Evolutionary conservation across 2,888 invertebrate genomes (phyloP).

Genomic region (Tolmerus cingulatus): DNA sequence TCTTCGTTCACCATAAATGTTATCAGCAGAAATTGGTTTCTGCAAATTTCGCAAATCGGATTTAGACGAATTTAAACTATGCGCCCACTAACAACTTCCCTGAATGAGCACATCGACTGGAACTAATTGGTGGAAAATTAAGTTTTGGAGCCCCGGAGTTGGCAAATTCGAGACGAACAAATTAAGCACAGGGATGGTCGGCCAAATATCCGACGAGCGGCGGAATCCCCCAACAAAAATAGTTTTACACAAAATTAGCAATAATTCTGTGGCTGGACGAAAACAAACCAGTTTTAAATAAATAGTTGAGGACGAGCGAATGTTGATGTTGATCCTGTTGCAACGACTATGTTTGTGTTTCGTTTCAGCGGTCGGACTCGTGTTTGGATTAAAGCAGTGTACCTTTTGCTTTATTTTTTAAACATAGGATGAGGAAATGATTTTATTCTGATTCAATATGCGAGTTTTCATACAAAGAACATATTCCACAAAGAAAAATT

Average conservation of each 20-base stretch:
- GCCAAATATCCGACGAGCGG: background rate
- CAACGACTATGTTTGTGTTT: background rate
- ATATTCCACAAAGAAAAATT: no score
- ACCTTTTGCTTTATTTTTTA: background rate
- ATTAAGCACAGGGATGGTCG: background rate
- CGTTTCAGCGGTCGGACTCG: background rate
- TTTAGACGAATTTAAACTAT: background rate
- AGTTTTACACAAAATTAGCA: background rate
- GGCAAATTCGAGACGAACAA: background rate
- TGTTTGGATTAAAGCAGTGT: background rate
- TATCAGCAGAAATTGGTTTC: background rate
- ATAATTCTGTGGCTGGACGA: background rate
- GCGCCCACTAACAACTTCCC: background rate
- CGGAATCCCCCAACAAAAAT: background rate
- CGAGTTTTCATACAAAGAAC: no score
- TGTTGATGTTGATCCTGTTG: background rate
- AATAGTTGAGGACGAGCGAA: background rate
- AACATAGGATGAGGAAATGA: background rate
- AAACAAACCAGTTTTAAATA: background rate
- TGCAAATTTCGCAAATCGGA: background rate
- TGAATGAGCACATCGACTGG: background rate
- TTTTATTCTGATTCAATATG: background rate
- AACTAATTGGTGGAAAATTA: background rate
- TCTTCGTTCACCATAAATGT: background rate
- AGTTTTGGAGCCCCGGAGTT: background rate